phyloP scores from a whole-genome alignment of 2,113 vertebrate genomes.

The Pelmatolapia mariae region DNA sequence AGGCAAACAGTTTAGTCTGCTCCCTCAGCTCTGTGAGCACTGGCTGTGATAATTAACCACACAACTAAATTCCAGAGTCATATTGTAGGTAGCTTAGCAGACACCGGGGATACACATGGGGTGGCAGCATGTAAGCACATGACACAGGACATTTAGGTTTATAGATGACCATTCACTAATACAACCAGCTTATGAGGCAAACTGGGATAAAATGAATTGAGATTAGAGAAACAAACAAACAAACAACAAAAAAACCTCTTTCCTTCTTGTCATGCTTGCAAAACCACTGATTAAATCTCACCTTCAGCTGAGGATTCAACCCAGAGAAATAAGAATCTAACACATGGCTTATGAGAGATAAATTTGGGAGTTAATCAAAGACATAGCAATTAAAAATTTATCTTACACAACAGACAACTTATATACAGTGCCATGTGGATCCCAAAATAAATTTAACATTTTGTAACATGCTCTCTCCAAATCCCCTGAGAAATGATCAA shows the following conservation, averaged over 20 bases:
- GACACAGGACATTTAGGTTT: neutral
- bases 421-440: constrained; percentile 12
- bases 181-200: neutral
- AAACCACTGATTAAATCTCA: neutral
- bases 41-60: constrained; percentile 36
- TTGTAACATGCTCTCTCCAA: constrained; percentile 5
- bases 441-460: constrained; percentile 20
- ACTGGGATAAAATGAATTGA: neutral
- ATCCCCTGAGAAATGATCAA: constrained; percentile 42
- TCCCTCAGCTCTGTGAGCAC: constrained; percentile 38
- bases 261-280: neutral
- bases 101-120: neutral
- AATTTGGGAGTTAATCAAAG: constrained; percentile 28
- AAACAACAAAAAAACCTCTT: rapidly evolving
- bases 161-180: neutral
- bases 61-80: constrained; percentile 1
- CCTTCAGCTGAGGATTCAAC: neutral
- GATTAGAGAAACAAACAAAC: neutral
- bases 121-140: neutral
- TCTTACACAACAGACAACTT: constrained; percentile 25
- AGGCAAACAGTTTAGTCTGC: constrained; percentile 59
- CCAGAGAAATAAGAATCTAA: neutral
- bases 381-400: neutral
- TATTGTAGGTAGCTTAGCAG: neutral
- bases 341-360: neutral